Conservation (phyloP, 1,140 invertebrate species). For the Ostrea edulis region DNA sequence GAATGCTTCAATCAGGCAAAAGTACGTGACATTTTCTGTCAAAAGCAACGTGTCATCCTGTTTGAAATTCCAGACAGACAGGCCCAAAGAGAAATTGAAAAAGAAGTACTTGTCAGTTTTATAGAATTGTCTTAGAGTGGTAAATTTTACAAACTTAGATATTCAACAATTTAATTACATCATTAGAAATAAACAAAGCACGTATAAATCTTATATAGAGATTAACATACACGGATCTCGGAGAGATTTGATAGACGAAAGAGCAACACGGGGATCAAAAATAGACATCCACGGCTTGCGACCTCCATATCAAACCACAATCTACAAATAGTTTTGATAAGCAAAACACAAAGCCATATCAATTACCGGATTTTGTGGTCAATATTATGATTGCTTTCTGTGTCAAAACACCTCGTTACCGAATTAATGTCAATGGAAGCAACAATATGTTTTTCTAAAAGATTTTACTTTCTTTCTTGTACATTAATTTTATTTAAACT, state of each 20-base stretch:
- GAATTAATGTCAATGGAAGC: constrained; percentile 19
- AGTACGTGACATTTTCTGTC: neutral
- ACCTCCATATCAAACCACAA: neutral
- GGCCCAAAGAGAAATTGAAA: neutral
- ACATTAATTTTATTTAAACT: constrained; percentile 4
- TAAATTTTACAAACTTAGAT: constrained; percentile 8
- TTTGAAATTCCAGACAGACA: neutral
- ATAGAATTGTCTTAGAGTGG: constrained; percentile 18
- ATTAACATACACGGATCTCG: neutral
- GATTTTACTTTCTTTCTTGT: neutral
- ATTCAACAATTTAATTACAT: neutral
- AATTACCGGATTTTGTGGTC: constrained; percentile 33
- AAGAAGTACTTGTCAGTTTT: neutral
- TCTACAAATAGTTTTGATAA: neutral
- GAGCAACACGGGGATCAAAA: neutral
- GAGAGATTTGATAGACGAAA: constrained; percentile 10
- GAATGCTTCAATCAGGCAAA: neutral
- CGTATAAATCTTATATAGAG: neutral
- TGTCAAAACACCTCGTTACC: neutral
- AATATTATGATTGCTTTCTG: neutral
- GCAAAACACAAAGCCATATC: constrained; percentile 9
- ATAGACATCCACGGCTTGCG: neutral
- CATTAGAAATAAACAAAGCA: neutral
- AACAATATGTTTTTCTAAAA: neutral
- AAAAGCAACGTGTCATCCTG: neutral